phyloP scores from a whole-genome alignment of 1,140 invertebrate genomes.

The Chymomyza costata region DNA sequence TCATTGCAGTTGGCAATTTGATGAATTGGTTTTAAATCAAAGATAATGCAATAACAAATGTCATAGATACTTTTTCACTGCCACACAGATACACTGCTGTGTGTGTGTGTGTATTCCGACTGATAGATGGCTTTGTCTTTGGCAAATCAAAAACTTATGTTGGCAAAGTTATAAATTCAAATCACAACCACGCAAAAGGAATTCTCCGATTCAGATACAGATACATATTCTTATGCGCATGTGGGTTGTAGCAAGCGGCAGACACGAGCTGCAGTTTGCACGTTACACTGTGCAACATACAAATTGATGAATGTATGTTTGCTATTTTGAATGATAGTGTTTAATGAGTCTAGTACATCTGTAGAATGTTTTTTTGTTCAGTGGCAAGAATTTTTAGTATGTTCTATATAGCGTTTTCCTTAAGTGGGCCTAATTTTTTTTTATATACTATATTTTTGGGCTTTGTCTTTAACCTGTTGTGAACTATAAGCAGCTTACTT shows the following conservation, averaged over 20 bases:
- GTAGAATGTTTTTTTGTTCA: too few relatives aligned
- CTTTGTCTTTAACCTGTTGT: too few relatives aligned
- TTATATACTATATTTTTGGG: too few relatives aligned
- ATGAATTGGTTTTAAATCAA: conserved; percentile 73
- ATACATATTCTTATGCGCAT: background rate
- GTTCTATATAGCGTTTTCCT: too few relatives aligned
- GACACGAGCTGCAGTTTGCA: conserved; percentile 29
- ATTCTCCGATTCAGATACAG: background rate
- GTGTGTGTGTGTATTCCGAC: conserved; percentile 1
- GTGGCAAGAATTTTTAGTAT: too few relatives aligned
- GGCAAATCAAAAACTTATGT: conserved; percentile 34
- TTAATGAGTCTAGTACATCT: too few relatives aligned
- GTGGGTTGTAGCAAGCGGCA: background rate
- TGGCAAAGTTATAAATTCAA: conserved; percentile 69
- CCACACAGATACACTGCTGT: conserved; percentile 7
- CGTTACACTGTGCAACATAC: background rate
- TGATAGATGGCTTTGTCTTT: too few relatives aligned
- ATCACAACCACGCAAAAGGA: conserved; percentile 48
- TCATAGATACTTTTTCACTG: conserved; percentile 40
- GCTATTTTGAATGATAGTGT: too few relatives aligned
- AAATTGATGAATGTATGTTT: background rate
- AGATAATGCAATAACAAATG: conserved; percentile 69
- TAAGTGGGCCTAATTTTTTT: too few relatives aligned
- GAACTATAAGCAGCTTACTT: too few relatives aligned
- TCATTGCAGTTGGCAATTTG: conserved; percentile 55